Base-by-base conservation (phyloP, 2,113 vertebrate species). In the Halcyon malimbica region DNA sequence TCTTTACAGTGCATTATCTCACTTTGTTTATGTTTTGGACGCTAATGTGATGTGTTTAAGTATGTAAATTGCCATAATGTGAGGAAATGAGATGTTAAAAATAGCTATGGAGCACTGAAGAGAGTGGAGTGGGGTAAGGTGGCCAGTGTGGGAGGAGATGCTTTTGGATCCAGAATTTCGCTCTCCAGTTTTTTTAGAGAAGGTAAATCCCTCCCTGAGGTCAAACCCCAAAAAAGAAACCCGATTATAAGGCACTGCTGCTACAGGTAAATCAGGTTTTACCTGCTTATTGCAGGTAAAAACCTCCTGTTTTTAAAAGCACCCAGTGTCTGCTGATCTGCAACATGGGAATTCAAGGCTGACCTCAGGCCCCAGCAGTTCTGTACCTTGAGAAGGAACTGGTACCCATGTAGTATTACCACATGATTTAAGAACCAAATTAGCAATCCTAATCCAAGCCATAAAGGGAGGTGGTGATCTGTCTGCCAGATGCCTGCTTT, bases 71-170 rank as follows among this genome's bases (percentile, higher is more conserved):
- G 90, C 93, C 76, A 93, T 97, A 97, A 98, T 98, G 94, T 41
- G 94, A 98, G 98, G 97, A 98, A 98, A 98, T 97, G 97, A 97
- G 97, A 96, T 97, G 96, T 95, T 94, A 97, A 97, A 98, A 98
- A 98, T 98, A 98, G 91, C 97, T 93, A 16, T 11, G 33, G 96
- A 95, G 85, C 0, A 5, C 63, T 60, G 93, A 71, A 95, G 41
- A 82, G 85, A 73, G 67, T 4, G 9, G 50, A 41, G 20, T 56
- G 75, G 87, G 44, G 90, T 93, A 83, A 85, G 92, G 75, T 96
- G 91, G 89, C 91, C 94, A 92, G 70, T 25, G n/a, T 89, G 70
- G 79, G 90, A 64, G n/a, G 94, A 93, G 80, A 56, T 8, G 10
- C n/a, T 97, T 90, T 86, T 88, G 76, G 86, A 97, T 87, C 11